phyloP scores from a whole-genome alignment of 2,888 invertebrate genomes.

The Eupithecia abbreviata region DNA sequence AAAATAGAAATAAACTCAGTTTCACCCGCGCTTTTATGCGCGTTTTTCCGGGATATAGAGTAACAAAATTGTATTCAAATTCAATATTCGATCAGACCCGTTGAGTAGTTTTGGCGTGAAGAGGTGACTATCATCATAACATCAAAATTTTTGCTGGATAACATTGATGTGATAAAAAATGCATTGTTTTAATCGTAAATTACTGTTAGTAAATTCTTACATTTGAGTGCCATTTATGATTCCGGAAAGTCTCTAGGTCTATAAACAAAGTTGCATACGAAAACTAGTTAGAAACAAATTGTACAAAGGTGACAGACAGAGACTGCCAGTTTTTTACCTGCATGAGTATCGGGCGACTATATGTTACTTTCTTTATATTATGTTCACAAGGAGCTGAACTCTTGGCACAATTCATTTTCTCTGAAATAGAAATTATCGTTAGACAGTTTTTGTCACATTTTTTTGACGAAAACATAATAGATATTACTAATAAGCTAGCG shows the following conservation, averaged over 20 bases:
- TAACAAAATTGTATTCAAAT: not conserved
- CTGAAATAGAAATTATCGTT: constrained; percentile 53
- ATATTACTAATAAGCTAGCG: not conserved
- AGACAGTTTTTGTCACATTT: not conserved
- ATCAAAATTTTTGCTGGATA: not conserved
- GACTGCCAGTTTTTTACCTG: constrained; percentile 83
- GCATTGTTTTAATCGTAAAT: not conserved
- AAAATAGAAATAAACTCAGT: not conserved
- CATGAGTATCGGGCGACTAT: constrained; percentile 91
- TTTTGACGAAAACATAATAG: not conserved
- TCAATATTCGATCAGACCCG: not conserved
- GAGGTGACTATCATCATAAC: not conserved
- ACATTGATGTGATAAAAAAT: not conserved
- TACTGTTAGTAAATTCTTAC: not conserved
- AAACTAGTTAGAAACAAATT: not conserved
- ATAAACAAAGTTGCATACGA: not conserved
- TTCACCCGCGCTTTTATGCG: not conserved
- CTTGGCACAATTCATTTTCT: constrained; percentile 61
- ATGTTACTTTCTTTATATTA: constrained; percentile 75
- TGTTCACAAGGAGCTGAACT: constrained; percentile 56
- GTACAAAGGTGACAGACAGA: not conserved
- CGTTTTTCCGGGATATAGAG: not conserved
- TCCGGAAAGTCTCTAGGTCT: not conserved
- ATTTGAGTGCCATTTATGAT: not conserved
- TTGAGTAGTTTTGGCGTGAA: not conserved